A percentile compares a stretch with the other conserved stretches of the same genome.
phyloP scores from a whole-genome alignment of 2,888 invertebrate species.

The Eugnorisma glareosa region DNA sequence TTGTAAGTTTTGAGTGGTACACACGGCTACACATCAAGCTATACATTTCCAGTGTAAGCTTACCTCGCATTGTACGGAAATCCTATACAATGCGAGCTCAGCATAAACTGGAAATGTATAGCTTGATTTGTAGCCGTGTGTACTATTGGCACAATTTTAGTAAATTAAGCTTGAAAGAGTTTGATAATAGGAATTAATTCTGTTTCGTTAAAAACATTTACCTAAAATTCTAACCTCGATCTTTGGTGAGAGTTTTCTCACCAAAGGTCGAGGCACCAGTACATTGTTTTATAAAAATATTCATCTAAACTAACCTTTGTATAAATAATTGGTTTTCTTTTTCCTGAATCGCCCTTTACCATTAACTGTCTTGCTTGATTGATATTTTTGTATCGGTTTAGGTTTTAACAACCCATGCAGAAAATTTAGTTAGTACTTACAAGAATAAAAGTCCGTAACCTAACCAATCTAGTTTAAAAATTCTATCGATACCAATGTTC shows the following conservation, averaged over 20 bases:
- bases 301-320: background rate
- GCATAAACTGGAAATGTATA: too few relatives aligned
- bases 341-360: background rate
- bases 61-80: too few relatives aligned
- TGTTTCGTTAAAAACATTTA: background rate
- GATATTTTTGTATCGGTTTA: background rate
- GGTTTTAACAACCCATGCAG: background rate
- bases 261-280: background rate
- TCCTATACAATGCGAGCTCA: too few relatives aligned
- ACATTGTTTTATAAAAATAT: background rate
- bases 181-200: background rate
- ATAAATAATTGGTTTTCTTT: background rate
- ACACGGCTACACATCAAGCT: too few relatives aligned
- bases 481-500: slow-evolving; percentile 27
- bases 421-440: background rate
- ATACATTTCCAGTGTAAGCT: too few relatives aligned
- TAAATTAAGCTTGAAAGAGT: background rate
- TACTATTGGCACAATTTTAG: too few relatives aligned
- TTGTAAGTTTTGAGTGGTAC: slow-evolving; percentile 4
- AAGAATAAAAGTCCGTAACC: background rate
- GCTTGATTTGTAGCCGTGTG: too few relatives aligned
- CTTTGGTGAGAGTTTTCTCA: background rate
- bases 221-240: background rate
- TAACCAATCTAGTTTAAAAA: background rate
- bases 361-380: background rate